These are phyloP conservation scores for Sebastes umbrosus DNA, from an alignment of 2,797 vertebrate genomes.

Conservation along the genomic window DNA sequence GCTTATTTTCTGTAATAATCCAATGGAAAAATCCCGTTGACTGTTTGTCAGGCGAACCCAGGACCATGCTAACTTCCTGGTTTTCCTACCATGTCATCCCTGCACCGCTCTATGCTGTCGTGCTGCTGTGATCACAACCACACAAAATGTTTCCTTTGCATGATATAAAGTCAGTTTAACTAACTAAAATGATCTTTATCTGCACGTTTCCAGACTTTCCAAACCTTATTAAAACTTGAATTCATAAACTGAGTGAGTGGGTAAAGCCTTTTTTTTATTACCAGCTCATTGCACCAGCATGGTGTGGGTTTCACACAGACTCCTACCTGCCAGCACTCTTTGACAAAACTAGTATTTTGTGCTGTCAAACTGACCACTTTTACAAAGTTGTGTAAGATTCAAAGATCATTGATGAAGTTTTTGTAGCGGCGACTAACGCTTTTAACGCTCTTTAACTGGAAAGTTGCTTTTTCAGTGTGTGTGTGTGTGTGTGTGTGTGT, in stretches of 20 bases:
- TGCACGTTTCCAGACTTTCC: not conserved
- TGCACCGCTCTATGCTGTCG: not conserved
- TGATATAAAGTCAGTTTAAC: not conserved
- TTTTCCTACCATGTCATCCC: no score
- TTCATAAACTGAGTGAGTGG: not conserved
- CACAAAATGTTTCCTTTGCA: not conserved
- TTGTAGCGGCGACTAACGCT: constrained; percentile 24
- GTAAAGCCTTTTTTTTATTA: not conserved
- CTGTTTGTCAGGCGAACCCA: no score
- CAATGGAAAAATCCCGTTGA: no score
- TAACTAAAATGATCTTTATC: not conserved
- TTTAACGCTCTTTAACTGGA: constrained; percentile 49
- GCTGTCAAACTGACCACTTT: constrained; percentile 16
- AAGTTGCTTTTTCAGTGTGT: not conserved
- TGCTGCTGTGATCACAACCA: not conserved
- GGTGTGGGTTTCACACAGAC: constrained; percentile 20
- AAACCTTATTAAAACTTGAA: not conserved
- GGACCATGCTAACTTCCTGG: no score
- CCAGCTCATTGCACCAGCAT: not conserved
- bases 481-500: not conserved
- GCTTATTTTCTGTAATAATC: no score
- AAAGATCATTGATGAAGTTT: not conserved
- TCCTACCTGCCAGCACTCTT: constrained; percentile 24
- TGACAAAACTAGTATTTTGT: not conserved
- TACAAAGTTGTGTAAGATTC: constrained; percentile 3